Base-by-base conservation (phyloP, 2,113 vertebrate species). In the Accipiter cooperii region DNA sequence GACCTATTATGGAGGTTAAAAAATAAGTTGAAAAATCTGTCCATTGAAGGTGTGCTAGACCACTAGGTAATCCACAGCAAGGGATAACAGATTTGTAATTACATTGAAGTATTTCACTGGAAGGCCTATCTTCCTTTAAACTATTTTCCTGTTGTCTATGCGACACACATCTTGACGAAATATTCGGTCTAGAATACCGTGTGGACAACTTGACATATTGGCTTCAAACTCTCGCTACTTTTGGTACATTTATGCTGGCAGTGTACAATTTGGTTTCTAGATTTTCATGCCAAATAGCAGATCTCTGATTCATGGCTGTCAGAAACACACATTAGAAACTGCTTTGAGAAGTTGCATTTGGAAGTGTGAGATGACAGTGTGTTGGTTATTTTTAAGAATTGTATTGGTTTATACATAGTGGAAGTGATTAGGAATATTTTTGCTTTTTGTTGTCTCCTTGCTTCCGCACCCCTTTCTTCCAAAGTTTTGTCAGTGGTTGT, bases 351-450 rank as follows among this genome's bases (percentile, higher is more conserved):
- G 85, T 54, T 71, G 51, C 58, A 66, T 92, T 90, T 90, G 74
- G 69, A 96, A 93, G 81, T 11, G 70, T 68, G 84, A 92, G 91
- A 74, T 97, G 93, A 93, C 95, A 92, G 73, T 0, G 5, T 63
- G 58, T 61, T 96, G 92, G 91, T 89, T 95, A 95, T 97, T 97
- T 97, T 94, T 80, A 88, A 89, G 63, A 75, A 73, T 71, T 87
- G 57, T 66, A 63, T 89, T 22, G 13, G 84, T 92, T 94, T 91
- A 87, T 90, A 88, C 74, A 22, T 87, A 78, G 81, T 87, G 66
- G 79, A 96, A 95, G 61, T 93, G 87, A 93, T 95, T 80, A 94
- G 71, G 55, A 75, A 90, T 87, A 57, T 51, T 94, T 91, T 46
- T 77, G 36, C 60, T 77, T 79, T 91, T 94, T 87, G 71, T 55